These are phyloP conservation scores for Rhabditoides inermis DNA, from an alignment of 2,888 invertebrate genomes.

Conservation along the genomic window DNA sequence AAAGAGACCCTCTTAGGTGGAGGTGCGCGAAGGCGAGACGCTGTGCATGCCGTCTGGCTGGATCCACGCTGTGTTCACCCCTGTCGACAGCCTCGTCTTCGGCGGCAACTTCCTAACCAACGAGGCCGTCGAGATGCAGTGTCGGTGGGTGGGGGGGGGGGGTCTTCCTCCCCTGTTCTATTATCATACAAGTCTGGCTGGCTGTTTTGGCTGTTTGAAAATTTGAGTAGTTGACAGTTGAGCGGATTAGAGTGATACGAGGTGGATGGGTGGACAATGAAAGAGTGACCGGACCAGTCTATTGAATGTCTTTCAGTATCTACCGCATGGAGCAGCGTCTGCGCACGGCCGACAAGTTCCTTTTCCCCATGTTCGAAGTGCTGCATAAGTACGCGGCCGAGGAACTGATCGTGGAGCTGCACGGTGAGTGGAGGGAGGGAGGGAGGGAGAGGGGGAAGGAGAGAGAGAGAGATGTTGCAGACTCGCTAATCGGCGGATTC, in stretches of 20 bases:
- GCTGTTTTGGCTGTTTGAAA: no score
- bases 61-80: conserved; percentile 85
- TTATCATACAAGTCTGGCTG: no score
- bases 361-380: conserved; percentile 78
- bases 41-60: conserved; percentile 85
- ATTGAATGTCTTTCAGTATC: conserved; percentile 66
- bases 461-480: conserved; percentile 14
- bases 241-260: no score
- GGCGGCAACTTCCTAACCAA: conserved; percentile 84
- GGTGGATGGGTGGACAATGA: no score
- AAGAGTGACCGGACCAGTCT: no score
- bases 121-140: conserved; percentile 74
- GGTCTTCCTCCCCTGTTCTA: no score
- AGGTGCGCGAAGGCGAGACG: conserved; percentile 73
- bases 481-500: conserved; percentile 7
- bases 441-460: conserved; percentile 15
- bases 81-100: conserved; percentile 75
- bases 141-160: conserved; percentile 70
- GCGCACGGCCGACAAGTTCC: conserved; percentile 71
- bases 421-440: conserved; percentile 20
- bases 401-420: conserved; percentile 66
- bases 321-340: conserved; percentile 69
- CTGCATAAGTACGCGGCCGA: conserved; percentile 82
- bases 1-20: conserved; percentile 38
- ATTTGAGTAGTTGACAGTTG: no score